Evolutionary conservation across 2,888 invertebrate genomes (phyloP), one percentile per base, ranked within the genome.

Genomic region (Aleiodes testaceus): DNA sequence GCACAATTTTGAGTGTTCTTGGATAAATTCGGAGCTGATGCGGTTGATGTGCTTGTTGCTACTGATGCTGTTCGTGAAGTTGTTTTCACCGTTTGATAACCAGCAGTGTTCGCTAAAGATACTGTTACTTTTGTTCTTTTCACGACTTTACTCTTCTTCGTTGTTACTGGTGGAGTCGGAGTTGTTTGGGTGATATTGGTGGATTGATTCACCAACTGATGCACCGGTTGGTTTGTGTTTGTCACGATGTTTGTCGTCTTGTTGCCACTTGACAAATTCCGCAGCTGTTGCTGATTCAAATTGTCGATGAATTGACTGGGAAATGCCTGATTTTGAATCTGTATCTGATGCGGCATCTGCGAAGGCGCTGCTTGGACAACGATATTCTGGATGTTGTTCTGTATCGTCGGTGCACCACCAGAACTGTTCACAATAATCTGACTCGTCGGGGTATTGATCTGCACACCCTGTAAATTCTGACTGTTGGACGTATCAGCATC

Each of bases 341-440:
- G 87, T 75, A 87, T 87, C 44, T 86, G 86, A 66, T 86, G 87
- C 0, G 87, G 86, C 79, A 87, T 84, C 71, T 87, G 87, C 2
- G 86, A 84, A 0, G 86, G 86, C 1, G 87, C 82, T 6, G 87
- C 87, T 75, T 87, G 87, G 1, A 87, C 87, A 4, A 87, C 87
- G 55, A 87, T 87, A 66, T 87, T 87, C 53, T 87, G 87, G 65
- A 87, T 87, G 66, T 87, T 87, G 70, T 87, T 87, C 71, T 87
- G 87, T 72, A 87, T 87, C 1, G 87, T 87, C 22, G 87, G 87
- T 7, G 86, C 87, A 5, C 87, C 87, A 14, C 87, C 87, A 20
- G 87, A 87, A 75, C 87, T 87, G 66, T 87, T 87, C 1, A 87
- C 87, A 71, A 87, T 87, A 68, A 87, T 87, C 64, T 87, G 87